Base-by-base conservation (phyloP, 1,140 invertebrate species). In the Portunus trituberculatus region DNA sequence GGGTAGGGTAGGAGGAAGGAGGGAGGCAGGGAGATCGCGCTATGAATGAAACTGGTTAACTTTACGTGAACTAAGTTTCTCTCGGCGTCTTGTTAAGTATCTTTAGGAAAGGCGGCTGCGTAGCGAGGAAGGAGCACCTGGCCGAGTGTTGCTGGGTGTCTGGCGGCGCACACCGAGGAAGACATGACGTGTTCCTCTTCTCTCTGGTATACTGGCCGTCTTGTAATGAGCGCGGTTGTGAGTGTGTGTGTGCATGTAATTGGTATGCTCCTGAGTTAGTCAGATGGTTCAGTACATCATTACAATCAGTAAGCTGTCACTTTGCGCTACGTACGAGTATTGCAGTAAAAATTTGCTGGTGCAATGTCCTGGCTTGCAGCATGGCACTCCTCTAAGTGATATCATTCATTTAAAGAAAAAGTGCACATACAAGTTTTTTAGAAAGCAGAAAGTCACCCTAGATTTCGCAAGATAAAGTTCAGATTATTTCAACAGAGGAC, bases 41-140 rank as follows among this genome's bases (percentile, higher is more conserved):
- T 93, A 93, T 93, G 92, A 93, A 93, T 93, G 92, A 93, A 93
- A 93, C 92, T 93, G 92, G 92, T 93, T 93, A 93, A 93, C 84
- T 93, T 93, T 87, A 93, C 84, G 92, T 93, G 92, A 93, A 93
- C 39, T 93, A 93, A 93, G 92, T 93, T 93, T 93, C 92, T 93
- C 92, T 7, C 91, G 52, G 48, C 92, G 83, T 93, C 92, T 93
- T 93, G 92, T 86, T 93, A 93, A 93, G 92, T 93, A 67, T 93
- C 92, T 93, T 93, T 93, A 93, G 92, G 92, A 52, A 86, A 93
- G 92, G 59, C n/a, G 32, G 90, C 67, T 32, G 90, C 90, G 92
- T 86, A 45, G 92, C 84, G 82, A 83, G 67, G 45, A 20, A 48
- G 48, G 82, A 46, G 90, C 52, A 31, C 8, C 29, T 89, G 32